Evolutionary conservation across 2,113 vertebrate genomes (phyloP).

Genomic region (Cricetomys ansorgei): DNA sequence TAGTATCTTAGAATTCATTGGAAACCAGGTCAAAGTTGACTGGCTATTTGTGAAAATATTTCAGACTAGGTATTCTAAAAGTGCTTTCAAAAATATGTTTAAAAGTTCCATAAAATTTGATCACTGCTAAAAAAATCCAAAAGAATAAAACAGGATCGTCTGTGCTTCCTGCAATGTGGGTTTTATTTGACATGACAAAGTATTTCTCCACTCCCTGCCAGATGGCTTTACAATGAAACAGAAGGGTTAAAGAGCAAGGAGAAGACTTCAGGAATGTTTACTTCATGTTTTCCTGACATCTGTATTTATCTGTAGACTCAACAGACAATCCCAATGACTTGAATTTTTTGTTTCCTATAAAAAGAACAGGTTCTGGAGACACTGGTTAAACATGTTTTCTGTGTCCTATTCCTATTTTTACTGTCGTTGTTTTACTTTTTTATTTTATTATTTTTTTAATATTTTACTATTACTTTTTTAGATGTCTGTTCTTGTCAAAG

Average conservation of each 20-base stretch:
- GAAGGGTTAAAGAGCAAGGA: neutral
- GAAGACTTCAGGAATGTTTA: neutral
- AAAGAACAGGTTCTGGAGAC: neutral
- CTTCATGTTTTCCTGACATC: neutral
- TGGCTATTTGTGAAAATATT: slow-evolving; percentile 37
- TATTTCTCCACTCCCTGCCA: neutral
- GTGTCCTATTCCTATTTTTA: neutral
- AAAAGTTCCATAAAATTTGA: neutral
- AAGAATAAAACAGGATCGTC: too few relatives aligned
- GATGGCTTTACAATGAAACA: neutral
- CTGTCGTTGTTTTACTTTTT: neutral
- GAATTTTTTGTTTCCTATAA: neutral
- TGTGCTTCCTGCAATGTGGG: neutral
- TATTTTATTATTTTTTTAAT: neutral
- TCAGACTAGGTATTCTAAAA: slow-evolving; percentile 22
- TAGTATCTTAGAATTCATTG: slow-evolving; percentile 29
- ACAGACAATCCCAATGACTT: neutral
- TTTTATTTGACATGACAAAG: neutral
- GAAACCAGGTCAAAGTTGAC: slow-evolving; percentile 59
- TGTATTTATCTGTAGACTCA: neutral
- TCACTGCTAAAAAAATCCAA: neutral
- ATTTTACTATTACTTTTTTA: neutral
- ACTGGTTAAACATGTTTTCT: neutral
- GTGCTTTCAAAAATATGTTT: slow-evolving; percentile 20
- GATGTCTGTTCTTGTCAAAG: too few relatives aligned